phyloP scores from a whole-genome alignment of 2,888 invertebrate species.

The Epistrophe eligans region DNA sequence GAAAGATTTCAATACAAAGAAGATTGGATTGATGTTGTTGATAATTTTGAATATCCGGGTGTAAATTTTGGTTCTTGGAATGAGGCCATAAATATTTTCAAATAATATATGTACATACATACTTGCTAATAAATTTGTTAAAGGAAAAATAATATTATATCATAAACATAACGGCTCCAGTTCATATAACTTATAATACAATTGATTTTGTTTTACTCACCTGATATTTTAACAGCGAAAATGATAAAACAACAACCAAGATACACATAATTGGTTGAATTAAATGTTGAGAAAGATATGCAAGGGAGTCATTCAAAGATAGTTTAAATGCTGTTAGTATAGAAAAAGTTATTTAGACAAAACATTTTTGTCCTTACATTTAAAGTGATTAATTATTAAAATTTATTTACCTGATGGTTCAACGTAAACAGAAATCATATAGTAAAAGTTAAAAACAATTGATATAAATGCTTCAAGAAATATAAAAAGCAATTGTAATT shows the following conservation, averaged over 20 bases:
- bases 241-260: conserved; percentile 22
- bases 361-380: background rate
- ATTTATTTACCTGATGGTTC: conserved; percentile 31
- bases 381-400: background rate
- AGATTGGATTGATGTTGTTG: too few species aligned
- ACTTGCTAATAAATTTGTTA: too few species aligned
- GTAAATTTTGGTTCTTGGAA: too few species aligned
- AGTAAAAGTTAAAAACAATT: conserved; percentile 52
- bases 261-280: conserved; percentile 39
- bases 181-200: too few species aligned
- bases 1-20: too few species aligned
- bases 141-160: too few species aligned
- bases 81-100: too few species aligned
- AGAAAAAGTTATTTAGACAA: background rate
- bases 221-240: conserved; percentile 14
- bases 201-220: conserved; percentile 7
- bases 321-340: conserved; percentile 50
- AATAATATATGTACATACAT: too few species aligned
- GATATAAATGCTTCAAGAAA: conserved; percentile 60
- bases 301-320: conserved; percentile 6
- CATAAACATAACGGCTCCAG: too few species aligned
- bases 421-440: conserved; percentile 45
- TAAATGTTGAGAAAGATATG: conserved; percentile 42
- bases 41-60: too few species aligned
- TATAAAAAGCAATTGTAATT: conserved; percentile 44